Percentiles rank a stretch among this genome's conserved stretches.
Evolutionary conservation across 2,113 vertebrate genomes (phyloP).

Genomic region (Plectropomus leopardus): DNA sequence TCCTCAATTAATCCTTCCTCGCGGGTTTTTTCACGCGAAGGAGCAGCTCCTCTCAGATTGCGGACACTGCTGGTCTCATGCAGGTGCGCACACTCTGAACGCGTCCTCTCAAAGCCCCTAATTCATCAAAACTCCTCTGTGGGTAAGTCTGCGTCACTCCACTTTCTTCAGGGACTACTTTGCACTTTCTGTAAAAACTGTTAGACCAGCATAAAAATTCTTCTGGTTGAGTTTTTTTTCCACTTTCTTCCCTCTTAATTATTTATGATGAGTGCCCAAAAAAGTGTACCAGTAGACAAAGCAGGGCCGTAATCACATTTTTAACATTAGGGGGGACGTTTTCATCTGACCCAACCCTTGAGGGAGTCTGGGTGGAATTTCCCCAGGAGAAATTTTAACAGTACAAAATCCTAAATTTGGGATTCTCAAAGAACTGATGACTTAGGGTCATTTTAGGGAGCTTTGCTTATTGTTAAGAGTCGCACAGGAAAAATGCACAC

Average conservation of each 20-base stretch:
- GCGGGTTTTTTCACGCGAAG: constrained; percentile 14
- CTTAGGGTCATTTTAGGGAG: too few relatives aligned
- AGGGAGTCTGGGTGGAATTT: too few relatives aligned
- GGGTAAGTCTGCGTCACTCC: constrained; percentile 64
- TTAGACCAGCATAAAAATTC: neutral
- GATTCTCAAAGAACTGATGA: too few relatives aligned
- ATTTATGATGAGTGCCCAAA: too few relatives aligned
- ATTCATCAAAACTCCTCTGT: constrained; percentile 60
- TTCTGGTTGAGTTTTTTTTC: neutral
- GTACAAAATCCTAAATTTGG: too few relatives aligned
- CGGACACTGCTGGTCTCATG: constrained; percentile 61
- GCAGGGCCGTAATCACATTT: too few relatives aligned
- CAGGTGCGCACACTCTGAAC: constrained; percentile 65
- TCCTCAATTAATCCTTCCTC: constrained; percentile 29
- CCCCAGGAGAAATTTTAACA: too few relatives aligned
- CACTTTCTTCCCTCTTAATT: neutral
- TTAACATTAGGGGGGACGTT: too few relatives aligned
- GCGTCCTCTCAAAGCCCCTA: constrained; percentile 34
- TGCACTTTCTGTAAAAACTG: neutral
- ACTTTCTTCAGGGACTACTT: constrained; percentile 12
- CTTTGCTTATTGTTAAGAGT: too few relatives aligned
- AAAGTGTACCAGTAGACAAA: too few relatives aligned
- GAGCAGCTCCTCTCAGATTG: constrained; percentile 66
- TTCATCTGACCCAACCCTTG: too few relatives aligned
- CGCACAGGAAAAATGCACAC: too few relatives aligned